Conservation (phyloP, 2,113 vertebrate species). For the Crypturellus undulatus region DNA sequence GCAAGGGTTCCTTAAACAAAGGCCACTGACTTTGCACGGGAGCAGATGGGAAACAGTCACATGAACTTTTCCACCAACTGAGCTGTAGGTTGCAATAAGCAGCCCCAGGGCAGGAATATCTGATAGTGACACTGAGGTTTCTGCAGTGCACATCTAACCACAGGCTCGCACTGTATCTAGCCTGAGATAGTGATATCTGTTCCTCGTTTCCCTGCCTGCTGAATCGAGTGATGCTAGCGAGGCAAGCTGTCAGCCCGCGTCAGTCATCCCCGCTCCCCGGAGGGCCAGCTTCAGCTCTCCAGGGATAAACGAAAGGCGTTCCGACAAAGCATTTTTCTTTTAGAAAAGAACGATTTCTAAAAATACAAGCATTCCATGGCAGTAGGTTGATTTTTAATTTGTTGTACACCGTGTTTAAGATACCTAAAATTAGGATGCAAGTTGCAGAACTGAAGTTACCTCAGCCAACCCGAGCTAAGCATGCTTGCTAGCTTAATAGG, state of each 20-base stretch:
- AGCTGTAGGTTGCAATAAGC: slow-evolving; percentile 31
- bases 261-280: not conserved
- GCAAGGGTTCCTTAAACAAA: not conserved
- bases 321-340: not conserved
- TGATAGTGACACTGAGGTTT: not conserved
- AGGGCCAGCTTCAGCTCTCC: not conserved
- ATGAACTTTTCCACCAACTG: slow-evolving; percentile 52
- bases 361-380: not conserved
- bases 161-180: not conserved
- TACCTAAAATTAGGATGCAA: not conserved
- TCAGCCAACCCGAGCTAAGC: not conserved
- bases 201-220: not conserved
- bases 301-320: not conserved
- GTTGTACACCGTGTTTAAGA: not conserved
- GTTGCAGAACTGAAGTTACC: not conserved
- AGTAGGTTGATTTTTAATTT: not conserved
- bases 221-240: not conserved
- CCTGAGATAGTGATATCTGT: not conserved
- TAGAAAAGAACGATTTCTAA: not conserved
- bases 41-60: slow-evolving; percentile 54
- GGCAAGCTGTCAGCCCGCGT: not conserved
- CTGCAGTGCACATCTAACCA: not conserved
- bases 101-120: slow-evolving; percentile 42
- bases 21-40: slow-evolving; percentile 12
- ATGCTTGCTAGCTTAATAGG: not conserved